Base-by-base conservation (phyloP, 1,140 invertebrate species). In the Plectrocnemia conspersa region DNA sequence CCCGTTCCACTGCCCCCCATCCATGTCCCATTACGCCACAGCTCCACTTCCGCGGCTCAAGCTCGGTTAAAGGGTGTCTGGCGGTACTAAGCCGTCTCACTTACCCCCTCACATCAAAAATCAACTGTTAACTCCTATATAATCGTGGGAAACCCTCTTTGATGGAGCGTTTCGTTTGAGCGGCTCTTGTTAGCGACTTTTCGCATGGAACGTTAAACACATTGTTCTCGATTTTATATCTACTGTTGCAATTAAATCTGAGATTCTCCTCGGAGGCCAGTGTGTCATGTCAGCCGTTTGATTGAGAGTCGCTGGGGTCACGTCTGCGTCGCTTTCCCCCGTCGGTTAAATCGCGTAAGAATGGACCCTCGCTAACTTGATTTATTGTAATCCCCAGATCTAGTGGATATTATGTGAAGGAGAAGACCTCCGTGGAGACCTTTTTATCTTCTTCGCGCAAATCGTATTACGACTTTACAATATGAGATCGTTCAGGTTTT, bases 351-450 rank as follows among this genome's bases (percentile, higher is more conserved):
- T 58, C 56, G 56, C 42, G 44, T 58, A 54, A 53, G 56, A 46
- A 54, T 22, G 24, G 42, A 54, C 50, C 56, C 56, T 54, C 56
- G 22, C 19, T 59, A 59, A 54, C 46, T 50, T 59, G 46, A 58
- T 58, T 58, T 58, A 58, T 58, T 33, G 56, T 58, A 58, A 58
- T 59, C 52, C 52, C 36, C 45, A 52, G 45, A 59, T 54, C 44
- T 54, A 44, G 23, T 35, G 56, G 56, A 47, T 57, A 56, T 56
- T 50, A 50, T 50, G 38, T 38, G 38, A 13, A 4, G 25, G 38
- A 32, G 22, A 24, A 45, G n/a, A 23, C 38, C 15, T 32, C 23
- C 23, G 9, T 15, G 23, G 49, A 23, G 49, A 9, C 15, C n/a
- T n/a, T 38, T 10, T 16, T 13, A 38, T 13, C 15, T 16, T 38